These are phyloP conservation scores for Tetheella fluctuosa DNA, from an alignment of 2,888 invertebrate genomes.

Conservation along the genomic window DNA sequence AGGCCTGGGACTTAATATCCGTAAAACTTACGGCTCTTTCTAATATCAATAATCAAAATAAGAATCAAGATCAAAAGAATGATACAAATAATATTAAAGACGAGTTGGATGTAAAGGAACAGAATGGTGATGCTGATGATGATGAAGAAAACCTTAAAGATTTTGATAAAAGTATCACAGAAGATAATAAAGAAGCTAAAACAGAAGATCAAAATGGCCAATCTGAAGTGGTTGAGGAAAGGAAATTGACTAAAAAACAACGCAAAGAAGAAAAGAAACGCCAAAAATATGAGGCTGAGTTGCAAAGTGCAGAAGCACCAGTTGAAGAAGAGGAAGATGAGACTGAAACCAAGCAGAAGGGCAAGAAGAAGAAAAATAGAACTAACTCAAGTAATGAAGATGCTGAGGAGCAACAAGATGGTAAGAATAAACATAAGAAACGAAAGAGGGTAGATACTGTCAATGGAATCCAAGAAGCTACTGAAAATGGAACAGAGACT, in stretches of 20 bases:
- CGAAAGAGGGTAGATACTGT: conserved; percentile 74
- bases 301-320: conserved; percentile 64
- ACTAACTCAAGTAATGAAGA: conserved; percentile 53
- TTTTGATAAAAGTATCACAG: not conserved
- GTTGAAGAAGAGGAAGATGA: conserved; percentile 54
- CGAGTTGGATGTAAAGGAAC: conserved; percentile 28
- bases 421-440: conserved; percentile 69
- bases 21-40: conserved; percentile 82
- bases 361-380: conserved; percentile 74
- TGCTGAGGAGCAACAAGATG: conserved; percentile 50
- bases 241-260: conserved; percentile 74
- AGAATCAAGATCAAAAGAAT: conserved; percentile 36
- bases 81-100: conserved; percentile 25
- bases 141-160: conserved; percentile 12
- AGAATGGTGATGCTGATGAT: conserved; percentile 31
- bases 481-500: conserved; percentile 34
- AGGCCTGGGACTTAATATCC: conserved; percentile 87
- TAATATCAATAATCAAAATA: conserved; percentile 57
- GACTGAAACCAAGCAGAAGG: conserved; percentile 58
- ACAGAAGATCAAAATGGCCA: conserved; percentile 28
- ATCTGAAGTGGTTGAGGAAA: conserved; percentile 40
- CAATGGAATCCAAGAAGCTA: conserved; percentile 45
- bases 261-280: conserved; percentile 77
- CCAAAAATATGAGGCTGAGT: conserved; percentile 75
- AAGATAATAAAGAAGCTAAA: not conserved